These are phyloP conservation scores for Furnarius figulus DNA, from an alignment of 2,113 vertebrate species.

Conservation along the genomic window DNA sequence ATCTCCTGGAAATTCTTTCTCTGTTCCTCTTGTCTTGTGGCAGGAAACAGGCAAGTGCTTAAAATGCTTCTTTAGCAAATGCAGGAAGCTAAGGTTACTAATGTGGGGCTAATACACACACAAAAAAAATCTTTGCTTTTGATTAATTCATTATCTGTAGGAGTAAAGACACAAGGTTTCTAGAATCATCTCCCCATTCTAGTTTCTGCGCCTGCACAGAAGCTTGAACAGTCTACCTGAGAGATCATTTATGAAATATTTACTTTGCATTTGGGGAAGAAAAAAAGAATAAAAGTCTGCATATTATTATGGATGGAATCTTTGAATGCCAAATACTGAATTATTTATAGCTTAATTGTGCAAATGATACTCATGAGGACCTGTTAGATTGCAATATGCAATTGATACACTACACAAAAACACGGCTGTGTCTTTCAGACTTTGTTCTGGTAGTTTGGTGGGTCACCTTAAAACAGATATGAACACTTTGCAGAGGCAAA, in stretches of 20 bases:
- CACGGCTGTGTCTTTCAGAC: not conserved
- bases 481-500: not conserved
- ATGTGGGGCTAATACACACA: not conserved
- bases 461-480: not conserved
- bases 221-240: not conserved
- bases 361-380: slow-evolving; percentile 18
- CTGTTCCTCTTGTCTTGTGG: not conserved
- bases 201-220: not conserved
- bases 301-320: slow-evolving; percentile 29
- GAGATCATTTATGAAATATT: slow-evolving; percentile 45
- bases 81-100: not conserved
- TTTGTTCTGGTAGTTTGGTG: not conserved
- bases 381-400: slow-evolving; percentile 21
- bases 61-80: not conserved
- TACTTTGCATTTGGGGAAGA: not conserved
- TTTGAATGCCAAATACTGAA: slow-evolving; percentile 28
- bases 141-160: not conserved
- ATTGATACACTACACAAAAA: not conserved
- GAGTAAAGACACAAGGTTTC: not conserved
- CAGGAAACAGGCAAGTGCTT: not conserved
- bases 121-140: not conserved
- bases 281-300: not conserved
- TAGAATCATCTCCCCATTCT: not conserved
- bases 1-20: not conserved
- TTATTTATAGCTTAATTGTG: slow-evolving; percentile 58